Base-by-base conservation (phyloP, 2,888 invertebrate genomes). In the Caenorhabditis imperialis region DNA sequence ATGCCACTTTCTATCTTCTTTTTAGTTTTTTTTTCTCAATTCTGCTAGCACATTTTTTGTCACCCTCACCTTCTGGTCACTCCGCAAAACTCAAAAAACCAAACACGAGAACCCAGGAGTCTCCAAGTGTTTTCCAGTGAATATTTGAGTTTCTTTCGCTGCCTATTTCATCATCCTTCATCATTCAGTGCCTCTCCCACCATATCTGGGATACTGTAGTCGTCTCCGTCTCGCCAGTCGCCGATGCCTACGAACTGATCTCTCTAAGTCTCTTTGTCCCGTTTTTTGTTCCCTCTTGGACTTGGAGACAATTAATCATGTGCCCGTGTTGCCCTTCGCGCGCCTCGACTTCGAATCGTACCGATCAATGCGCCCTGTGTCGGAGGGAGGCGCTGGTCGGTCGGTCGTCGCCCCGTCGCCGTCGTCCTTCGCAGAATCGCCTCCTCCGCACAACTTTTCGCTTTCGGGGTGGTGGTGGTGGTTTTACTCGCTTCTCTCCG, bases 381-480 rank as follows among this genome's bases (percentile, higher is more conserved):
- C 12, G 20, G 35, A 22, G 23, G 23, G 16, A 8, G 14, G 14
- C 12, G 42, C 40, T 12, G 33, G 22, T 25, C 27, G 10, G 33
- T n/a, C 35, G 40, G 42, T 18, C 60, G 38, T 42, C 38, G 60
- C 38, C 50, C 48, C 48, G 20, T 22, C 58, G 48, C 47, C 30
- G 14, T 30, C 7, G 51, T 37, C 61, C 42, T 60, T 60, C 48
- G 47, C 57, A 45, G 55, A 45, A 57, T 45, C 37, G 55, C 38
- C 60, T 60, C 40, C 60, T 38, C 48, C 40, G 48, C 60, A 48
- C 60, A 60, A 48, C 38, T 60, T 48, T 50, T 51, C 44, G 57
- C 22, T 57, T 33, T 57, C 44, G 57, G 27, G 20, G 50, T 37
- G 50, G 51, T 51, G 33, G 20, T 35, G 50, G 50, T 35, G 30